phyloP scores from a whole-genome alignment of 2,113 vertebrate genomes.

The Ifrita kowaldi region DNA sequence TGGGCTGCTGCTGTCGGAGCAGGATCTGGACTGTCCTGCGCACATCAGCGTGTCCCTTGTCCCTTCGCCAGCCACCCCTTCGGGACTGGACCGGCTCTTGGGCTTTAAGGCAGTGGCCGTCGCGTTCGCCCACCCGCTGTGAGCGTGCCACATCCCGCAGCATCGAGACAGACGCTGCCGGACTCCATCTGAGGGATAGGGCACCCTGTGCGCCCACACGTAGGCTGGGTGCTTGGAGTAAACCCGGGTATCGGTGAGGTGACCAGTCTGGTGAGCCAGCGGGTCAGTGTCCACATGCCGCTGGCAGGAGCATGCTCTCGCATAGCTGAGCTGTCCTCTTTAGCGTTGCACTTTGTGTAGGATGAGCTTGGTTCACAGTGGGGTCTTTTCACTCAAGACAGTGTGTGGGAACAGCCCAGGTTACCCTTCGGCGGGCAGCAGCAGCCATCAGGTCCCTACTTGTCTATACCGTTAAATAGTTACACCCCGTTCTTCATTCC shows the following conservation, averaged over 20 bases:
- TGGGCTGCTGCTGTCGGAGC: not conserved
- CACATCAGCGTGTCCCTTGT: not conserved
- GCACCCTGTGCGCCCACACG: rapidly evolving
- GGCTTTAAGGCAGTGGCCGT: not conserved
- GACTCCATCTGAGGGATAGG: rapidly evolving
- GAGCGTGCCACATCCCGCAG: not conserved
- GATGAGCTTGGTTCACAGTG: rapidly evolving
- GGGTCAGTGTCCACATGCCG: rapidly evolving
- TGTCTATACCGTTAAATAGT: rapidly evolving
- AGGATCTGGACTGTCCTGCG: not conserved
- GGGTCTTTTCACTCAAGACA: rapidly evolving
- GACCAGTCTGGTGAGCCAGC: rapidly evolving
- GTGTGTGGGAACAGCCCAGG: rapidly evolving
- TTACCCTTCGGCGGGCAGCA: not conserved
- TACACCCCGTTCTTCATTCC: rapidly evolving
- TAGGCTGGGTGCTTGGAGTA: rapidly evolving
- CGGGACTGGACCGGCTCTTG: rapidly evolving
- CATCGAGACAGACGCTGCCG: not conserved
- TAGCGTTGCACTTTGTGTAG: rapidly evolving
- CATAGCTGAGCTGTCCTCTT: rapidly evolving
- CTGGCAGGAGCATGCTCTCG: rapidly evolving
- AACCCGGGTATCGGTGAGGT: rapidly evolving
- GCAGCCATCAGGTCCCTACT: not conserved
- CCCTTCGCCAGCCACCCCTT: no score
- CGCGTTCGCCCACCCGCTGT: rapidly evolving